A percentile compares a stretch with the other conserved stretches of the same genome.
These are phyloP conservation scores for Cheilosia soror DNA, from an alignment of 2,888 invertebrate species.

Conservation along the genomic window DNA sequence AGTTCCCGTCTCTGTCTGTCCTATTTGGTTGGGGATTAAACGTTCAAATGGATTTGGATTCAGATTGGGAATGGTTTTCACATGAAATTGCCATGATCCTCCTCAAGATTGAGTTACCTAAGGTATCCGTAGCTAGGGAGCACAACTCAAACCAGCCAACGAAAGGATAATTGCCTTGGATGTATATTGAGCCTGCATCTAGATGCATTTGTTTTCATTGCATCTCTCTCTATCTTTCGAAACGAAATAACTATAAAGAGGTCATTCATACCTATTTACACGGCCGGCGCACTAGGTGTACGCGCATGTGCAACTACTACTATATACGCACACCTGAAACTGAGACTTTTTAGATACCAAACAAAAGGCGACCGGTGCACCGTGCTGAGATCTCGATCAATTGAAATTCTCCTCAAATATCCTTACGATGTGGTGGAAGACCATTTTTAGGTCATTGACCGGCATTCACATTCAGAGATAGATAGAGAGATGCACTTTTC, in stretches of 20 bases:
- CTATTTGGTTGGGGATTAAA: conserved; percentile 26
- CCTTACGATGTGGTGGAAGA: conserved; percentile 31
- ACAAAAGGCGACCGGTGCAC: conserved; percentile 23
- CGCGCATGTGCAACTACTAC: conserved; percentile 51
- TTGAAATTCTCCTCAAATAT: conserved; percentile 39
- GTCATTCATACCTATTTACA: conserved; percentile 52
- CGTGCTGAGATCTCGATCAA: conserved; percentile 41
- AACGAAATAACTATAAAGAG: conserved; percentile 52
- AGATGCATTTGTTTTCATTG: conserved; percentile 41
- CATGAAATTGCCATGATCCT: conserved; percentile 44
- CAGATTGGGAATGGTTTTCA: conserved; percentile 12
- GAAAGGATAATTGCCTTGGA: conserved; percentile 33
- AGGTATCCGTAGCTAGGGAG: not conserved
- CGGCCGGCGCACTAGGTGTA: conserved; percentile 1
- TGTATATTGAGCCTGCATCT: conserved; percentile 13
- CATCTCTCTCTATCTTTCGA: conserved; percentile 11
- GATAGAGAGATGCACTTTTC: not conserved
- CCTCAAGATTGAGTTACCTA: conserved; percentile 13
- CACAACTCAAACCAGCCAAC: not conserved
- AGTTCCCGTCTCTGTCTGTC: not conserved
- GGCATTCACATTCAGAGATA: not conserved
- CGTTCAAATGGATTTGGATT: conserved; percentile 41
- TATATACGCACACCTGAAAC: conserved; percentile 45
- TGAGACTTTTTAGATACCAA: conserved; percentile 7
- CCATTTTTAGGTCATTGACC: conserved; percentile 46